A percentile compares a stretch with the other conserved stretches of the same genome.
Evolutionary conservation across 2,888 invertebrate genomes (phyloP).

Genomic region (Sphaerophoria rueppellii): DNA sequence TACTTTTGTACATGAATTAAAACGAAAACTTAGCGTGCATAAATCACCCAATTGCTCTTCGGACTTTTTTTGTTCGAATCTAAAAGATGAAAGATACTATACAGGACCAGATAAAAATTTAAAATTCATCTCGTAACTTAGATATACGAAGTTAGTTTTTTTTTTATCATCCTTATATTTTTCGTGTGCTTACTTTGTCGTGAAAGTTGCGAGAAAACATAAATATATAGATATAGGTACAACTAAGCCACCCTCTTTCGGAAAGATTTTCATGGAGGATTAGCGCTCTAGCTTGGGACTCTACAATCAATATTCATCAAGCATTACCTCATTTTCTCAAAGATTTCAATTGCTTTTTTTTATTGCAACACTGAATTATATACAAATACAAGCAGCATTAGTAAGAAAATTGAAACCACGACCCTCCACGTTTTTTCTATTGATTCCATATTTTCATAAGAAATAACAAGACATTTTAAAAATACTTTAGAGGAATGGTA

Average conservation of each 20-base stretch:
- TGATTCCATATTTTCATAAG: constrained; percentile 54
- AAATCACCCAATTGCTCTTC: constrained; percentile 56
- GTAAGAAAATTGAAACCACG: constrained; percentile 31
- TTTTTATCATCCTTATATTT: constrained; percentile 32
- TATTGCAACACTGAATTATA: constrained; percentile 29
- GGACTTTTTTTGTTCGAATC: constrained; percentile 40
- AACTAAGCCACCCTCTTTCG: constrained; percentile 44
- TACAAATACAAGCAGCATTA: constrained; percentile 58
- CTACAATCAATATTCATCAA: constrained; percentile 54
- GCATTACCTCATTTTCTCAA: constrained; percentile 62
- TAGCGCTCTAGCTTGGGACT: constrained; percentile 58
- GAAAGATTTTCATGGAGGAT: constrained; percentile 63
- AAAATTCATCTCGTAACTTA: not conserved
- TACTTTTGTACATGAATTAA: too few relatives aligned
- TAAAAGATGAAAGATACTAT: constrained; percentile 70
- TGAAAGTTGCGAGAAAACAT: constrained; percentile 60
- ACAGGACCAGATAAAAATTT: constrained; percentile 34
- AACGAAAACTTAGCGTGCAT: constrained; percentile 44
- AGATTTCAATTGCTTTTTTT: constrained; percentile 59
- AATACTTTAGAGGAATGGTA: constrained; percentile 43
- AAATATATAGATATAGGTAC: constrained; percentile 48
- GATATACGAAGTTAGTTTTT: constrained; percentile 2
- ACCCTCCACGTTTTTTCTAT: constrained; percentile 52
- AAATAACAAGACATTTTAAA: constrained; percentile 28
- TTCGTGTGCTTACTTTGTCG: constrained; percentile 55